Percentiles rank a stretch among this genome's conserved stretches.
phyloP scores from a whole-genome alignment of 2,888 invertebrate species.

The Diarsia brunnea region DNA sequence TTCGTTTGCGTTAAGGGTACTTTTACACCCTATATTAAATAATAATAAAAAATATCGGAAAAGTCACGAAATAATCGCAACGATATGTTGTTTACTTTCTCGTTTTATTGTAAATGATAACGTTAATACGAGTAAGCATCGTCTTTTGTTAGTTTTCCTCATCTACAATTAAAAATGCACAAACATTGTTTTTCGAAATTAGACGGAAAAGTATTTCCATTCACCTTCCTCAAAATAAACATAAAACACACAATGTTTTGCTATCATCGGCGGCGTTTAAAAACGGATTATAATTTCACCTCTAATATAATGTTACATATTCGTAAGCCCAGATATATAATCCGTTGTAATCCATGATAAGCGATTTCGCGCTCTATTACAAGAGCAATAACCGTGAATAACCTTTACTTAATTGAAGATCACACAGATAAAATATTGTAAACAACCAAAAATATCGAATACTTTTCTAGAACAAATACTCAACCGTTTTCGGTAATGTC shows the following conservation, averaged over 20 bases:
- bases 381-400: slow-evolving; percentile 50
- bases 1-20: no score
- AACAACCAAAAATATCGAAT: neutral
- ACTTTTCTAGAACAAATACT: slow-evolving; percentile 8
- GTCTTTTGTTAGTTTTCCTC: neutral
- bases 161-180: neutral
- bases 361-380: slow-evolving; percentile 25
- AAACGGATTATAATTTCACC: slow-evolving; percentile 28
- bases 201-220: neutral
- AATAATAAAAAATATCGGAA: no score
- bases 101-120: no score
- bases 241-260: neutral
- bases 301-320: slow-evolving; percentile 22
- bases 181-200: neutral
- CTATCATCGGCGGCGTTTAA: slow-evolving; percentile 17
- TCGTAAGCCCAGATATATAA: slow-evolving; percentile 31
- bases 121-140: no score
- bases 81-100: no score
- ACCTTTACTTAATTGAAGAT: slow-evolving; percentile 40
- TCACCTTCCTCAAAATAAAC: neutral
- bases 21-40: no score
- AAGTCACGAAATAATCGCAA: no score
- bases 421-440: slow-evolving; percentile 31
- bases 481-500: neutral
- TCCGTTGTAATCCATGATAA: slow-evolving; percentile 43